These are phyloP conservation scores for Noctuana brunneofusca DNA, from an alignment of 2,888 invertebrate species.

Conservation along the genomic window DNA sequence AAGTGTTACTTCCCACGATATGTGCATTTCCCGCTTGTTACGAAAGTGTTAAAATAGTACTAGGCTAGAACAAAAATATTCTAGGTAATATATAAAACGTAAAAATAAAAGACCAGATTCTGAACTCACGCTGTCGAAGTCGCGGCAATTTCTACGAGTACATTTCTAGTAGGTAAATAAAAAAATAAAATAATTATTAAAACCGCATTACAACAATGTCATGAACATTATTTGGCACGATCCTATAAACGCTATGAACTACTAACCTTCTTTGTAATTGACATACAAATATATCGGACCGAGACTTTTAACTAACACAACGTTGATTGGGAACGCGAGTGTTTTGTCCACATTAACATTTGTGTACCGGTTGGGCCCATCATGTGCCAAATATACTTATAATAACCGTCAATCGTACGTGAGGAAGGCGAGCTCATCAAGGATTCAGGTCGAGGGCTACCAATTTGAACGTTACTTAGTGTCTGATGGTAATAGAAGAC, in stretches of 20 bases:
- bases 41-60: too few relatives aligned
- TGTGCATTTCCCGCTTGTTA: too few relatives aligned
- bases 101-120: too few relatives aligned
- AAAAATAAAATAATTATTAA: too few relatives aligned
- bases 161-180: too few relatives aligned
- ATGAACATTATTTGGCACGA: background rate
- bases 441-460: constrained; percentile 52
- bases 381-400: constrained; percentile 63
- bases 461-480: constrained; percentile 24
- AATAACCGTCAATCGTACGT: constrained; percentile 61
- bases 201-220: background rate
- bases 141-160: too few relatives aligned
- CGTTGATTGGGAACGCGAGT: constrained; percentile 24
- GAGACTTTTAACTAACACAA: constrained; percentile 5
- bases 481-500: constrained; percentile 22
- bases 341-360: constrained; percentile 40
- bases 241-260: background rate
- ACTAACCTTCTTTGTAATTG: constrained; percentile 18
- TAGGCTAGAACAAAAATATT: too few relatives aligned
- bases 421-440: constrained; percentile 57
- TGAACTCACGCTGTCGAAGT: too few relatives aligned
- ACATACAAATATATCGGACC: constrained; percentile 21
- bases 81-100: too few relatives aligned
- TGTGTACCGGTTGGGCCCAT: constrained; percentile 40
- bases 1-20: too few relatives aligned